Base-by-base conservation (phyloP, 2,888 invertebrate species). In the Andrena hattorfiana region DNA sequence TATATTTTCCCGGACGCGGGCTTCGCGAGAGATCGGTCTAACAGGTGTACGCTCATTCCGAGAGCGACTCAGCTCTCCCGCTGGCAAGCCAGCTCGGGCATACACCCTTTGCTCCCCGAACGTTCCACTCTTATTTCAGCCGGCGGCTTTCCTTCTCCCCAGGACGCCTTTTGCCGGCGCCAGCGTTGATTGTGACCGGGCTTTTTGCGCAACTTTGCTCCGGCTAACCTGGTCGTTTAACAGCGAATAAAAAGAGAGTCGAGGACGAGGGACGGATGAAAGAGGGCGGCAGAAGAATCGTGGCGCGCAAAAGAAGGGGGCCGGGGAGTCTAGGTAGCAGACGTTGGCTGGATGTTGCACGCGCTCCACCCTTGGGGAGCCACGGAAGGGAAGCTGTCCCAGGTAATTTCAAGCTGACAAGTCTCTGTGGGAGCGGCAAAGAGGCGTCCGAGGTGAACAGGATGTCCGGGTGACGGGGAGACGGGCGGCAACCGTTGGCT, bases 181-280 rank as follows among this genome's bases (percentile, higher is more conserved):
- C 35, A 69, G 73, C 87, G 88, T 84, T 92, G 92, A 92, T 92
- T 92, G 91, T 89, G 88, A 86, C 85, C 77, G 71, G 82, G 76
- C 85, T 91, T 91, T 90, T 92, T 89, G 81, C 73, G 71, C 64
- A 81, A 80, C 81, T 86, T 83, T 66, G 77, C 67, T 77, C 77
- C 48, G 78, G 84, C 77, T 88, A 91, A 89, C 89, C 88, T 77
- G 88, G 75, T 83, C 86, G 89, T 90, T 92, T 89, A 92, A 86
- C 84, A 75, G 63, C 20, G 73, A 66, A 75, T 74, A 82, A 86
- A 79, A 85, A 78, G 64, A 76, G 63, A 54, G 23, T n/a, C 32
- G 73, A 2, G 35, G 26, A 16, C 23, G 74, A 7, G 26, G 35
- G 35, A 42, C 3, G 49, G 30, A 10, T 7, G 35, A 28, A 71